A percentile compares a stretch with the other conserved stretches of the same genome.
Conservation (phyloP, 2,797 vertebrate species). For the Leptatherina wallacei region DNA sequence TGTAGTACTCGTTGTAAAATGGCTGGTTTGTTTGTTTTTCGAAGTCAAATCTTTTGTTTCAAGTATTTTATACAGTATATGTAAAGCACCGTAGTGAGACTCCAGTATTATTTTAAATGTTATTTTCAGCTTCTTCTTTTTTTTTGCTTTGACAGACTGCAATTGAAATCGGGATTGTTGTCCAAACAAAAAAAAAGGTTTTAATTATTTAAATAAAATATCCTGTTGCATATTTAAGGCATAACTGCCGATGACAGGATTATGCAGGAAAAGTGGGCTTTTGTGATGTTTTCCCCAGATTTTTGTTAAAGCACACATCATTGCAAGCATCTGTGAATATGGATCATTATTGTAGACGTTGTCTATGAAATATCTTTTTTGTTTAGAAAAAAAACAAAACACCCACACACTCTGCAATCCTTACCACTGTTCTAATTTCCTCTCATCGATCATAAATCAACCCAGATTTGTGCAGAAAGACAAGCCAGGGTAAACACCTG, state of each 20-base stretch:
- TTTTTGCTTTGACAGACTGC: neutral
- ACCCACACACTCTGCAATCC: constrained; percentile 41
- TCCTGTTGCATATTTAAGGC: neutral
- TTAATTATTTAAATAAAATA: neutral
- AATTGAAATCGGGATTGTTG: neutral
- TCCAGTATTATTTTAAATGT: neutral
- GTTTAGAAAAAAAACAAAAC: constrained; percentile 4
- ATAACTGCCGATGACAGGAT: neutral
- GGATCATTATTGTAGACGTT: constrained; percentile 3
- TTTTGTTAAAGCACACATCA: neutral
- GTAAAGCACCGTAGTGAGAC: constrained; percentile 1
- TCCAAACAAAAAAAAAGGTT: neutral
- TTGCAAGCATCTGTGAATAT: constrained; percentile 6
- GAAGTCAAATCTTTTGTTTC: constrained; percentile 19
- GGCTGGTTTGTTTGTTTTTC: constrained; percentile 31
- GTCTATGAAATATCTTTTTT: neutral
- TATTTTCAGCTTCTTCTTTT: neutral
- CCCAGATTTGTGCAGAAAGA: constrained; percentile 68
- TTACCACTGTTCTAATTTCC: constrained; percentile 60
- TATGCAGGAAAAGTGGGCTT: neutral
- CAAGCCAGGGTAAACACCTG: constrained; percentile 76
- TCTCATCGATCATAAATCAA: constrained; percentile 73
- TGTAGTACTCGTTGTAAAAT: constrained; percentile 48
- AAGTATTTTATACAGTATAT: neutral
- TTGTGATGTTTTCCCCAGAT: neutral